phyloP scores from a whole-genome alignment of 2,797 vertebrate genomes.

The Antrozous pallidus region DNA sequence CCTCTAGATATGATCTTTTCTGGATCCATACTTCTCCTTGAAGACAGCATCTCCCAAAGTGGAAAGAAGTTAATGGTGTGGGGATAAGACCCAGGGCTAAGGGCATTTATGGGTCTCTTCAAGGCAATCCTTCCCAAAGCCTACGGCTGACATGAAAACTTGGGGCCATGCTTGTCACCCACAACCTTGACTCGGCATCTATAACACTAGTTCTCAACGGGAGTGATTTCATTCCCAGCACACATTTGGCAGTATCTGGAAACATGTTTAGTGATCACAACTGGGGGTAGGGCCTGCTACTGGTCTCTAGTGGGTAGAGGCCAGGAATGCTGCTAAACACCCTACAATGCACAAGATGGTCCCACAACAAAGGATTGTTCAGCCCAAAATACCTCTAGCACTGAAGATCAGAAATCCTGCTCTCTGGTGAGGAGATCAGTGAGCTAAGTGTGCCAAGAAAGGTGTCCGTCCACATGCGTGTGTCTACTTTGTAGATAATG shows the following conservation, averaged over 20 bases:
- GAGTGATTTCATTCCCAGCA: neutral
- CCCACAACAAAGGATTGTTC: neutral
- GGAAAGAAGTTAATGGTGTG: neutral
- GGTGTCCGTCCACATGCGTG: neutral
- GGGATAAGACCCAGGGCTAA: neutral
- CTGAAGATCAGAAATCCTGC: neutral
- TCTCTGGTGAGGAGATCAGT: neutral
- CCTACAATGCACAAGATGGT: neutral
- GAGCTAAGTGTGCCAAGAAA: neutral
- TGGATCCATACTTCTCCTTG: neutral
- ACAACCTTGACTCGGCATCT: neutral
- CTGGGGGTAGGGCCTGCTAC: neutral
- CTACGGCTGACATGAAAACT: neutral
- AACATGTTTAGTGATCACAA: neutral
- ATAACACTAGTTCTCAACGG: neutral
- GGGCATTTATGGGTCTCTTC: neutral
- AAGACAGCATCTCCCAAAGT: neutral
- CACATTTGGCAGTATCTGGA: neutral
- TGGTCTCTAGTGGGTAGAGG: neutral
- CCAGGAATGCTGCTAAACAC: neutral
- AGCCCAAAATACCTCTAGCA: neutral
- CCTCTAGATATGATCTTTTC: neutral
- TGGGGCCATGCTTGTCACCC: neutral
- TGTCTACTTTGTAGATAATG: neutral
- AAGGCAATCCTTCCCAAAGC: neutral